Evolutionary conservation across 2,113 vertebrate genomes (phyloP).

Genomic region (Pimephales promelas): DNA sequence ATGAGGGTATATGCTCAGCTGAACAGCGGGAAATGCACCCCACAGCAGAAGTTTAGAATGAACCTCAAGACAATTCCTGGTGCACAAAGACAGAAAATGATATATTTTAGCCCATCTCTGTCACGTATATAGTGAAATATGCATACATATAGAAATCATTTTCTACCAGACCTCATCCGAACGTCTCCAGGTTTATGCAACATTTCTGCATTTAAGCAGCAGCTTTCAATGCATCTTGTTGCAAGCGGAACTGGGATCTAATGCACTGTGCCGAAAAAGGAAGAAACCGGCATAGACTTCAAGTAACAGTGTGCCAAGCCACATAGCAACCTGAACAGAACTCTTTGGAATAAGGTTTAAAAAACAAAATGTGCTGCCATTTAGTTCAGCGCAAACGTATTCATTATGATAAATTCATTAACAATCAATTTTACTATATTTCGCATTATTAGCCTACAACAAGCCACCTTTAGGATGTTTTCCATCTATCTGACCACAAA

Average conservation of each 20-base stretch:
- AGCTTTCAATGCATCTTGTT: slow-evolving; percentile 31
- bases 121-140: slow-evolving; percentile 54
- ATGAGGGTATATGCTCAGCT: slow-evolving; percentile 77
- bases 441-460: background rate
- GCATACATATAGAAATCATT: slow-evolving; percentile 60
- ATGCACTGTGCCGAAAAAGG: slow-evolving; percentile 37
- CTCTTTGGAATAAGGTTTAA: no score
- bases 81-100: slow-evolving; percentile 64
- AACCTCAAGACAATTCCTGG: slow-evolving; percentile 76
- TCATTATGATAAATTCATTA: background rate
- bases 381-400: background rate
- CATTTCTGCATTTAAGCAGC: slow-evolving; percentile 32
- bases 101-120: slow-evolving; percentile 57
- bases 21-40: slow-evolving; percentile 77
- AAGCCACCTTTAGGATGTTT: background rate
- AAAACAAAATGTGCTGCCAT: background rate
- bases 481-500: background rate
- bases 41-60: slow-evolving; percentile 77
- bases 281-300: slow-evolving; percentile 4
- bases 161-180: slow-evolving; percentile 45
- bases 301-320: background rate
- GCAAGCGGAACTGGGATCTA: slow-evolving; percentile 49
- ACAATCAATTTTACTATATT: background rate
- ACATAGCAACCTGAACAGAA: no score
- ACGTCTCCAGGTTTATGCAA: slow-evolving; percentile 43